Evolutionary conservation across 2,888 invertebrate genomes (phyloP).

Genomic region (Euphydryas editha): DNA sequence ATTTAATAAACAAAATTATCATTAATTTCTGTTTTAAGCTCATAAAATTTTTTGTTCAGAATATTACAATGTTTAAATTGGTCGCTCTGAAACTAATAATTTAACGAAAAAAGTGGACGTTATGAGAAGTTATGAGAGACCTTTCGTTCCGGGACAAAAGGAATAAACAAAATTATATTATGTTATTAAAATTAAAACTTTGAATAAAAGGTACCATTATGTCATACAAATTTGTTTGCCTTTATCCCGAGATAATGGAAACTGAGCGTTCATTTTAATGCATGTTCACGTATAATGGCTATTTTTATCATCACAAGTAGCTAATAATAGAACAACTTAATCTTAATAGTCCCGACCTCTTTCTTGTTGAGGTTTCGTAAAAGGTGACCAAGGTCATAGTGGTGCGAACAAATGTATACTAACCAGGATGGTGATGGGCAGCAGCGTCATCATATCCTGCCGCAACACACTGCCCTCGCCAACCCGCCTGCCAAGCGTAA

Average conservation of each 20-base stretch:
- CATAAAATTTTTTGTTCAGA: neutral
- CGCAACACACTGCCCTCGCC: no score
- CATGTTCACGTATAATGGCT: neutral
- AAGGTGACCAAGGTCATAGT: no score
- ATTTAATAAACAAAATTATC: no score
- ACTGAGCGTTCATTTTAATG: neutral
- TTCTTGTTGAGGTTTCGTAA: no score
- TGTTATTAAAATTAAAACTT: slow-evolving; percentile 34
- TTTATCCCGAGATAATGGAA: neutral
- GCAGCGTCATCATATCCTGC: no score
- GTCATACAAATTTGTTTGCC: neutral
- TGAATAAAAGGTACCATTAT: slow-evolving; percentile 18
- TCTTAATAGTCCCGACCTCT: no score
- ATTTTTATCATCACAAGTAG: slow-evolving; percentile 3
- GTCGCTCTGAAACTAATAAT: slow-evolving; percentile 13
- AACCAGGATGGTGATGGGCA: no score
- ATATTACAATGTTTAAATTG: slow-evolving; percentile 2
- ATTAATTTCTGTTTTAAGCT: no score
- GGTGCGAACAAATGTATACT: no score
- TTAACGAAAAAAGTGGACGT: slow-evolving; percentile 16
- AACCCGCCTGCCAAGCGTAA: no score
- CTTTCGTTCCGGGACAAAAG: neutral
- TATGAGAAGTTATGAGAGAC: slow-evolving; percentile 23
- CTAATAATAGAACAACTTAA: no score
- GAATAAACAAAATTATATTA: slow-evolving; percentile 6